A percentile compares a stretch with the other conserved stretches of the same genome.
These are phyloP conservation scores for Agrilus biguttatus DNA, from an alignment of 2,888 invertebrate species.

Conservation along the genomic window DNA sequence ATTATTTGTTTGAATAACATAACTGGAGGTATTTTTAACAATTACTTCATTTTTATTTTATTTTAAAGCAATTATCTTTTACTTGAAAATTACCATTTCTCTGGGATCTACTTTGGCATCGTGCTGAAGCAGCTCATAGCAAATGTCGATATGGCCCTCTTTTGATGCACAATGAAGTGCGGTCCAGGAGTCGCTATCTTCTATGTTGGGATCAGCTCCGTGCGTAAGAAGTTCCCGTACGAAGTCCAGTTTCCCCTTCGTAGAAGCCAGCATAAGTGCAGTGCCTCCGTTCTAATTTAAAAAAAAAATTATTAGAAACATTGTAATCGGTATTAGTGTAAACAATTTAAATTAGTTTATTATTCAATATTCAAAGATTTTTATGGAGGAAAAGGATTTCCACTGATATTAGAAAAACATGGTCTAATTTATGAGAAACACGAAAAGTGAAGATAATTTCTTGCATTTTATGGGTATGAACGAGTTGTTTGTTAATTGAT, in stretches of 20 bases:
- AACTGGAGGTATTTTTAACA: too few species aligned
- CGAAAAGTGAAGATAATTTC: too few species aligned
- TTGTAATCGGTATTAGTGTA: neutral
- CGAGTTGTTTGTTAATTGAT: too few species aligned
- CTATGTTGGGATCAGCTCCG: slow-evolving; percentile 83
- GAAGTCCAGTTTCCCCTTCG: slow-evolving; percentile 70
- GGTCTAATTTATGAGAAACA: too few species aligned
- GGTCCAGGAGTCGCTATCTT: slow-evolving; percentile 90
- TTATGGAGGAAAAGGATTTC: too few species aligned
- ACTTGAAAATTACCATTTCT: slow-evolving; percentile 22
- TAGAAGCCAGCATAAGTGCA: slow-evolving; percentile 81
- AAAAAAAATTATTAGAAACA: slow-evolving; percentile 12
- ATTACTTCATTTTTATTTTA: too few species aligned
- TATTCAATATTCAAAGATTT: too few species aligned
- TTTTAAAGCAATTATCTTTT: neutral
- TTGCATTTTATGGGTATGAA: too few species aligned
- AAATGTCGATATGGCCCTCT: slow-evolving; percentile 72
- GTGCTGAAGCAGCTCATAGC: slow-evolving; percentile 67
- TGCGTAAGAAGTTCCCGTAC: slow-evolving; percentile 73
- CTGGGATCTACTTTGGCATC: slow-evolving; percentile 73
- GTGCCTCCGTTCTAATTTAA: slow-evolving; percentile 72
- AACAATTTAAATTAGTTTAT: too few species aligned
- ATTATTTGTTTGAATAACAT: too few species aligned
- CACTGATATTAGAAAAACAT: too few species aligned
- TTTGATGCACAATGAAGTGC: slow-evolving; percentile 82